phyloP scores from a whole-genome alignment of 2,888 invertebrate genomes.

The Drosophila rubida region DNA sequence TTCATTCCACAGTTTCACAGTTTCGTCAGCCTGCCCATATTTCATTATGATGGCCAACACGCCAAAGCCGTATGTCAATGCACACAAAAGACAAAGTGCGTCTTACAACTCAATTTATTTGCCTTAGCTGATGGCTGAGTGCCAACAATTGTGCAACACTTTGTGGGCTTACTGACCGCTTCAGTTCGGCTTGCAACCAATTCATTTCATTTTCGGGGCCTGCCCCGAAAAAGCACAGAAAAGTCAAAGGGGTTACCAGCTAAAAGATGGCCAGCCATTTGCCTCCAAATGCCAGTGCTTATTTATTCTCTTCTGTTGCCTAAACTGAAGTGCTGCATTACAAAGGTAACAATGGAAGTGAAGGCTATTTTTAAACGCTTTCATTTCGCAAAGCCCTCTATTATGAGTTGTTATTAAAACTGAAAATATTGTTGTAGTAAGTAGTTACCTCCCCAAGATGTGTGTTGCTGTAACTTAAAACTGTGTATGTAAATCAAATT shows the following conservation, averaged over 20 bases:
- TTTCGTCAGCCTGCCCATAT: constrained; percentile 46
- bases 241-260: neutral
- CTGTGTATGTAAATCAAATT: neutral
- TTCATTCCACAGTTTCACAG: too few species aligned
- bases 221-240: too few species aligned
- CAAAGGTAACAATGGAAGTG: neutral
- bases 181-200: constrained; percentile 17
- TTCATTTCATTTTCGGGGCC: constrained; percentile 36
- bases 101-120: constrained; percentile 75
- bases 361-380: neutral
- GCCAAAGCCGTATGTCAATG: constrained; percentile 67
- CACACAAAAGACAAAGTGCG: constrained; percentile 32
- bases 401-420: neutral
- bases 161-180: constrained; percentile 40
- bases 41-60: constrained; percentile 74
- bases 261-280: neutral
- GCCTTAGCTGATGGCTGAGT: constrained; percentile 36
- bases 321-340: neutral
- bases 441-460: too few species aligned
- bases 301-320: neutral
- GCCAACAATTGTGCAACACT: constrained; percentile 46
- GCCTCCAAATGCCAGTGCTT: neutral
- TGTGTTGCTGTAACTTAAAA: too few species aligned
- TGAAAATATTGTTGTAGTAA: too few species aligned
- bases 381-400: neutral